Evolutionary conservation across 37 sponge, comb jelly and placozoan genomes (phyloP).

Genomic region (Ephydatia muelleri): DNA sequence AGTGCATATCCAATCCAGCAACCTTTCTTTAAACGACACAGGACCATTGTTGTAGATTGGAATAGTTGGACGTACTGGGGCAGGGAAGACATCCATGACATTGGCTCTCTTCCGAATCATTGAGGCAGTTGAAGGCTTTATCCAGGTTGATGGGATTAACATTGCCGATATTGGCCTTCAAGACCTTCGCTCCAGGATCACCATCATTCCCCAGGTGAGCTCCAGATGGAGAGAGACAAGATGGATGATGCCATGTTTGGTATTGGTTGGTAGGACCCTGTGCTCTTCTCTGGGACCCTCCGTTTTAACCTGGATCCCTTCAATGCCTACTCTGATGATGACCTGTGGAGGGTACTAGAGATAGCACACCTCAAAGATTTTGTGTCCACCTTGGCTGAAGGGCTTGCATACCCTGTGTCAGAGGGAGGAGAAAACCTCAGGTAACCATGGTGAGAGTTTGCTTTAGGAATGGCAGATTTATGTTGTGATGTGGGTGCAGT

Average conservation of each 20-base stretch:
- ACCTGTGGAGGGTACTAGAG: slow-evolving; percentile 87
- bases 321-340: slow-evolving; percentile 71
- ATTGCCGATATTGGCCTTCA: slow-evolving; percentile 77
- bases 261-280: slow-evolving; percentile 72
- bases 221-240: neutral
- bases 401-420: slow-evolving; percentile 65
- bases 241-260: neutral
- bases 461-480: neutral
- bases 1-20: neutral
- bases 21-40: neutral
- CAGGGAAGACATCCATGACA: slow-evolving; percentile 92
- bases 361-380: slow-evolving; percentile 79
- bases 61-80: slow-evolving; percentile 93
- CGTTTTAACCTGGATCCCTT: slow-evolving; percentile 93
- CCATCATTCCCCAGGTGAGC: slow-evolving; percentile 92
- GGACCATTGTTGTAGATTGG: slow-evolving; percentile 64
- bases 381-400: slow-evolving; percentile 61
- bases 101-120: slow-evolving; percentile 91
- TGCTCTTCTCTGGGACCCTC: slow-evolving; percentile 91
- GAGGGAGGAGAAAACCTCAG: slow-evolving; percentile 97
- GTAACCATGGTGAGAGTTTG: slow-evolving; percentile 10
- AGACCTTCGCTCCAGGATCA: slow-evolving; percentile 80
- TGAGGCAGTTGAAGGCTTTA: slow-evolving; percentile 80
- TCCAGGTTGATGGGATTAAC: slow-evolving; percentile 73
- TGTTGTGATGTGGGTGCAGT: slow-evolving; percentile 28